These are phyloP conservation scores for Antheraea assamensis DNA, from an alignment of 2,888 invertebrate genomes.

Conservation along the genomic window DNA sequence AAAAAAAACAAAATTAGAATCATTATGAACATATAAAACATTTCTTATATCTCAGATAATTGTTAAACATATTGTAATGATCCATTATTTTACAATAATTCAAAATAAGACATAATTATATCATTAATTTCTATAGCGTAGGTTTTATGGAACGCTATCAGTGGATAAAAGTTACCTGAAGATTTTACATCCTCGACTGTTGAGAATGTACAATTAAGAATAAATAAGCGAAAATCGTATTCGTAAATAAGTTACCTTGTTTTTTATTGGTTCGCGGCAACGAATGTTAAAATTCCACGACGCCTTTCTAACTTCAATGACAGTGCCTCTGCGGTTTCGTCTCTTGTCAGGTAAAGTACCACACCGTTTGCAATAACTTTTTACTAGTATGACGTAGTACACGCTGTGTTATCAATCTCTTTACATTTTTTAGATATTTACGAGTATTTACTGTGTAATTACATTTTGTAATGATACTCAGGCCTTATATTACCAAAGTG, in stretches of 20 bases:
- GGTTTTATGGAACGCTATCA: not conserved
- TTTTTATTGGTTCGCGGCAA: slow-evolving; percentile 29
- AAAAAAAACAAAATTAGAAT: too few species aligned
- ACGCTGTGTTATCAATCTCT: not conserved
- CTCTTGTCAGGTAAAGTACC: slow-evolving; percentile 8
- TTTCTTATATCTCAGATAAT: not conserved
- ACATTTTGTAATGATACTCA: not conserved
- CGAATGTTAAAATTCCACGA: slow-evolving; percentile 31
- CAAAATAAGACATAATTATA: not conserved
- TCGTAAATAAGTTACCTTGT: slow-evolving; percentile 27
- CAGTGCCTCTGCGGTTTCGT: slow-evolving; percentile 28
- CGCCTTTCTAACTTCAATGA: slow-evolving; percentile 51
- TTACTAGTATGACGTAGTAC: not conserved
- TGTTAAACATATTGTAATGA: not conserved
- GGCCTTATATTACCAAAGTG: too few species aligned
- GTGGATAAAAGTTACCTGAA: not conserved
- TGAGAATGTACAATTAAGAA: not conserved
- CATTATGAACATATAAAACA: not conserved
- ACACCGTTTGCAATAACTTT: not conserved
- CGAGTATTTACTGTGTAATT: not conserved
- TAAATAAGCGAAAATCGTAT: not conserved
- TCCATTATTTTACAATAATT: not conserved
- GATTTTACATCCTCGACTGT: not conserved
- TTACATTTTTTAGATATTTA: not conserved
- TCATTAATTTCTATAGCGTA: not conserved